phyloP scores from a whole-genome alignment of 1,140 invertebrate species.

The Heliothis virescens region DNA sequence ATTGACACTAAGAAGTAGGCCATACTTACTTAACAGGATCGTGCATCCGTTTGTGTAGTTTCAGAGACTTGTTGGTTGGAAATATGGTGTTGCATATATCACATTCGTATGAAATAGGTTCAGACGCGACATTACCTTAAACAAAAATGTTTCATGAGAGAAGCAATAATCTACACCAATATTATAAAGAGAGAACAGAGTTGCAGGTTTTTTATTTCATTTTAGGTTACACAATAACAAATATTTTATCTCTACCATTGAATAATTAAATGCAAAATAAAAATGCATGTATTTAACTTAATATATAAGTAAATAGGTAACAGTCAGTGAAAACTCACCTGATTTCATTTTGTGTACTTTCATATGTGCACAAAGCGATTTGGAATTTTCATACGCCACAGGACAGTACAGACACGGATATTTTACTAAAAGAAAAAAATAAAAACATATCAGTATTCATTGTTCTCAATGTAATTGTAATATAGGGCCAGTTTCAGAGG shows the following conservation, averaged over 20 bases:
- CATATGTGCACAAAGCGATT: constrained; percentile 85
- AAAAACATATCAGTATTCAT: constrained; percentile 19
- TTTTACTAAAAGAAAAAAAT: constrained; percentile 72
- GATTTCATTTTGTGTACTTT: constrained; percentile 81
- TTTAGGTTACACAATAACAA: not conserved
- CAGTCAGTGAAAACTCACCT: constrained; percentile 65
- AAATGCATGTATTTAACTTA: too few species aligned
- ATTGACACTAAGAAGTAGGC: too few species aligned
- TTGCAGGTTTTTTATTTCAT: too few species aligned
- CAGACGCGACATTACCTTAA: not conserved
- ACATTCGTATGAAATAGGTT: constrained; percentile 76
- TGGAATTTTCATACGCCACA: constrained; percentile 79
- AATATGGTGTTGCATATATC: constrained; percentile 89
- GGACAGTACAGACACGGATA: constrained; percentile 83
- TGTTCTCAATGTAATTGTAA: too few species aligned
- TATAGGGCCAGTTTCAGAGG: too few species aligned
- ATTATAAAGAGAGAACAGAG: too few species aligned
- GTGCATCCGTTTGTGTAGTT: constrained; percentile 91
- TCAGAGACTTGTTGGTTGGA: constrained; percentile 89
- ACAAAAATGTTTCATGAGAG: constrained; percentile 14
- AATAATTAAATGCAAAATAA: too few species aligned
- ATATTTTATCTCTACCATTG: too few species aligned
- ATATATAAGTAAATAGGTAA: too few species aligned
- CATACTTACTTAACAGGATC: constrained; percentile 88
- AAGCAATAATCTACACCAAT: too few species aligned